These are phyloP conservation scores for Drosophila navojoa DNA, from an alignment of 1,140 invertebrate genomes.

Conservation along the genomic window DNA sequence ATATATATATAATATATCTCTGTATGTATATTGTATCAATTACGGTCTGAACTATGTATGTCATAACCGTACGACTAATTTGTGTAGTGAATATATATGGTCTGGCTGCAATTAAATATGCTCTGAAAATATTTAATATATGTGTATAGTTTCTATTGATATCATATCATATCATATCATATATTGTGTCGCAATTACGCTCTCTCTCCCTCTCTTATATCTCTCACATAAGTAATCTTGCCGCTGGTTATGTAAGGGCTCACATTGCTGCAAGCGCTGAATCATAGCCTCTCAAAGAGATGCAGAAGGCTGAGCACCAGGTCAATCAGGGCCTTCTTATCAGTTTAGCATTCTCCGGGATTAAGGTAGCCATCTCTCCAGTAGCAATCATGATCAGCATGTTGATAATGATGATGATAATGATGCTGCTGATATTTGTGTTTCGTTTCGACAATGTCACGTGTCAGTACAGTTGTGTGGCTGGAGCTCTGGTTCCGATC, in stretches of 20 bases:
- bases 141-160: background rate
- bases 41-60: too few species aligned
- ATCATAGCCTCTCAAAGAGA: slow-evolving; percentile 20
- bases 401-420: background rate
- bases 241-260: slow-evolving; percentile 22
- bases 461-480: slow-evolving; percentile 47
- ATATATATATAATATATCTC: background rate
- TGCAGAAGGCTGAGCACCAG: slow-evolving; percentile 36
- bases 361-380: background rate
- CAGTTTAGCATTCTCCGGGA: slow-evolving; percentile 12
- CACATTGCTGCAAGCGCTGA: slow-evolving; percentile 12
- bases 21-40: too few species aligned
- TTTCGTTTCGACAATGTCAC: slow-evolving; percentile 35
- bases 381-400: background rate
- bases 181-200: background rate
- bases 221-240: slow-evolving; percentile 22
- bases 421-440: slow-evolving; percentile 19
- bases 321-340: slow-evolving; percentile 37
- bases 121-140: background rate
- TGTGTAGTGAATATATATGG: background rate
- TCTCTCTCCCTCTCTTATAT: background rate
- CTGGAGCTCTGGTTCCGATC: slow-evolving; percentile 14
- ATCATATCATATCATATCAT: too few species aligned
- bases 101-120: background rate
- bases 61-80: background rate